Conservation (phyloP, 2,113 vertebrate genomes). For the Corvus hawaiiensis region DNA sequence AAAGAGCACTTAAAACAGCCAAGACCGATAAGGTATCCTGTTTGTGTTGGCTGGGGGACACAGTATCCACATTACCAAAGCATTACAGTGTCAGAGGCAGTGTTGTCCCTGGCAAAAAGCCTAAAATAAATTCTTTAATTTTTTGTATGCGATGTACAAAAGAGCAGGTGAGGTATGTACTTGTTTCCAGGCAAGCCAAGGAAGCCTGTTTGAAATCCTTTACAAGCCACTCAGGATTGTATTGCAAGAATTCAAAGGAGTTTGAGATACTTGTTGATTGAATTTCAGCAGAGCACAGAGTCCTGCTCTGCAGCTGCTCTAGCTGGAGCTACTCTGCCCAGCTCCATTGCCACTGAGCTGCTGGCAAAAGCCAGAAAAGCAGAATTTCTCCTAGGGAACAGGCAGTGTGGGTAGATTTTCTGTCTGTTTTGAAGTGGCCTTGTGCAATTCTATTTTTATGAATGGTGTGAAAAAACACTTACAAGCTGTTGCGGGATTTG, state of each 20-base stretch:
- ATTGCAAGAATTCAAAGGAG: constrained; percentile 54
- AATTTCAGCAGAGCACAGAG: constrained; percentile 59
- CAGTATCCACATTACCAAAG: neutral
- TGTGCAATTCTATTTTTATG: neutral
- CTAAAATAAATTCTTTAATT: constrained; percentile 50
- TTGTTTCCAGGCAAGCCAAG: constrained; percentile 24
- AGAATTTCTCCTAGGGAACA: neutral
- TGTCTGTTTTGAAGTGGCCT: neutral
- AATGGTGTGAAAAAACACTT: neutral
- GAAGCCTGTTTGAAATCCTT: constrained; percentile 54
- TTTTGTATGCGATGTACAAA: neutral
- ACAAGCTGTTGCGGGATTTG: neutral
- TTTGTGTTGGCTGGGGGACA: constrained; percentile 31
- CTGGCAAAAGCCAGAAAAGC: neutral
- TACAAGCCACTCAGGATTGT: constrained; percentile 51
- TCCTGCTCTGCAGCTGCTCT: constrained; percentile 51
- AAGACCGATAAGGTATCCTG: constrained; percentile 49
- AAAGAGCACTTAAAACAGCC: constrained; percentile 20
- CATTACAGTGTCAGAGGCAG: constrained; percentile 7
- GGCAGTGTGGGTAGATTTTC: neutral
- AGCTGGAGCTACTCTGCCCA: constrained; percentile 1
- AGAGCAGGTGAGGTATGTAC: constrained; percentile 56
- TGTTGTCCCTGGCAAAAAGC: constrained; percentile 37
- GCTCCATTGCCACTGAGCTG: neutral
- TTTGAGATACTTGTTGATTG: constrained; percentile 59